Evolutionary conservation across 2,888 invertebrate species (phyloP), one percentile per base, ranked within the genome.

Genomic region (Apotomis capreana): DNA sequence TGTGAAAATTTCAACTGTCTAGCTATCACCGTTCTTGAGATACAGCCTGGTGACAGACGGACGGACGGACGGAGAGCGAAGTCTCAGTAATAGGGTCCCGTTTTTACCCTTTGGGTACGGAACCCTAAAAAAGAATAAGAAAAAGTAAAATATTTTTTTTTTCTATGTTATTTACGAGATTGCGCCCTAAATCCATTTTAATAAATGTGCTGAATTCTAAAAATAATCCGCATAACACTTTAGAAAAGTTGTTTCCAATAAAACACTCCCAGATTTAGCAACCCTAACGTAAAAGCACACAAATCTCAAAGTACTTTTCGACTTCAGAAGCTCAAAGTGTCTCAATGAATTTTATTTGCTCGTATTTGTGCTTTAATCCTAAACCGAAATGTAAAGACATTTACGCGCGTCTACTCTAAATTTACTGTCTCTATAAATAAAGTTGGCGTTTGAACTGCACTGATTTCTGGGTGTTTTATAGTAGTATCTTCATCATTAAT

Each of bases 401-500:
- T 10, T 46, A n/a, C 52, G 37, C 10, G n/a, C 5, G 15, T 9
- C 52, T 3, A 15, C 36, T 51, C 10, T 58, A 57, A 49, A 12
- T 52, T 62, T 52, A 55, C 12, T 9, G 12, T 10, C 9, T 3
- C 13, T 58, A 13, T 12, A 15, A 40, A 58, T 61, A 72, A 59
- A 69, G 72, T 70, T 67, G 46, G 74, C 46, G 63, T 67, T 75
- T 54, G 67, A 58, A 46, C 52, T 67, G 15, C 52, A 67, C 52
- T 62, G 63, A 54, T 65, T 74, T 69, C 65, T 63, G 68, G 65
- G 71, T 71, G 73, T 77, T 77, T 76, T 74, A 73, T 74, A 73
- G 77, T 76, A 73, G 73, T 68, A 52, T 68, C 75, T 73, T 79
- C 79, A 84, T 86, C 83, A 85, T 83, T 86, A 84, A 86, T 86